Evolutionary conservation across 23 tunicate species (phyloP), one percentile per base, ranked within the genome.

Genomic region (Trididemnum clinides): DNA sequence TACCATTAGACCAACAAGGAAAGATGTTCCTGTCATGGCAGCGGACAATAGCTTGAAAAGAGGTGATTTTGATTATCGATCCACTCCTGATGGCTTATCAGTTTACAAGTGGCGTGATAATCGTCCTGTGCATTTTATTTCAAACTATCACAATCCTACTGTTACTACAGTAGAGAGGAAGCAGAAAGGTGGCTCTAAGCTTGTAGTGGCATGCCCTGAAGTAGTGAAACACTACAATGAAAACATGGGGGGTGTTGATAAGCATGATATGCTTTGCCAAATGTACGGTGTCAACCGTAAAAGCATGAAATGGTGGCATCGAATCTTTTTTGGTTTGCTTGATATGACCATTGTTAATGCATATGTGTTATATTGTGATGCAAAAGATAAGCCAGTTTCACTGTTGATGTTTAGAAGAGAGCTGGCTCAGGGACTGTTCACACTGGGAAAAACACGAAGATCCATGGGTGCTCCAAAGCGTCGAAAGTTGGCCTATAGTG

Each of bases 221-320:
- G 80, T 73, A 54, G 38, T 36, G 57, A 73, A 73, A 28, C 57
- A 73, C 28, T 73, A 73, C 57, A 73, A 73, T 39, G 38, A 73
- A 23, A 54, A 73, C 38, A 73, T 73, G 80, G 54, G 80, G 57
- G 37, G 38, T 23, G 80, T 73, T 7, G 80, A 73, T 25, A 38
- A 39, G 38, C 57, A 54, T 15, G 80, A 73, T 38, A 73, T 73
- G 80, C 25, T 73, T 5, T 7, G 38, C 7, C n/a, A 54, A 10
- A 7, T 73, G 28, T 73, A 36, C 7, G 80, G 57, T 2, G 7
- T 73, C 6, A 57, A 73, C 29, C 6, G 80, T 7, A 73, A 73
- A 23, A 73, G 80, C 57, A 73, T 36, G 38, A 73, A 73, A 28
- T 73, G n/a, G n/a, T n/a, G 80, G 80, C 80, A 73, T 39, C 80